Conservation (phyloP, 2,797 vertebrate genomes). For the Hydrophis major region DNA sequence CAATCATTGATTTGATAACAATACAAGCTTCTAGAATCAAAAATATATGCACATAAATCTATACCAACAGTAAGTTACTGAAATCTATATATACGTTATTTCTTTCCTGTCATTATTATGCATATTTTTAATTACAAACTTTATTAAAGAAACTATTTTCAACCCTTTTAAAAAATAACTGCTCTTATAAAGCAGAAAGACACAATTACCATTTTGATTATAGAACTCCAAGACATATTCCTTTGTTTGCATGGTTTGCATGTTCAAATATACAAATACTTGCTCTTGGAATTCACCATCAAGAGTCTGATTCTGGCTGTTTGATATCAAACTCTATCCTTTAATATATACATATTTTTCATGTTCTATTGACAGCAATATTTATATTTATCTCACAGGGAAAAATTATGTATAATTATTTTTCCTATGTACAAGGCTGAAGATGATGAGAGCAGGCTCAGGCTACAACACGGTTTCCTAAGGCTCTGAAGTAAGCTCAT, state of each 20-base stretch:
- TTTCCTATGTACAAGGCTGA: neutral
- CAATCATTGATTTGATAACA: constrained; percentile 36
- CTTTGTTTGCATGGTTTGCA: neutral
- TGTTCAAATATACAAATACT: neutral
- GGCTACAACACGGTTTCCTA: neutral
- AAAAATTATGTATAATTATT: neutral
- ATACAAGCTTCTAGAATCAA: constrained; percentile 17
- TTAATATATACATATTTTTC: neutral
- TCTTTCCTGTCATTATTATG: neutral
- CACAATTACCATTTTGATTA: neutral
- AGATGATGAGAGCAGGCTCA: neutral
- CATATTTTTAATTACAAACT: neutral
- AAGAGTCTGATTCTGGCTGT: neutral
- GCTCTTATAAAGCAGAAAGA: neutral
- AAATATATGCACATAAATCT: neutral
- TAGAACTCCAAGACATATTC: neutral
- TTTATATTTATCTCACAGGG: neutral
- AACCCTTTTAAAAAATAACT: neutral
- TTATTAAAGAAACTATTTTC: neutral
- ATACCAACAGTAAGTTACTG: neutral
- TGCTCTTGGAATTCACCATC: neutral
- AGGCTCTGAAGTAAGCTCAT: neutral
- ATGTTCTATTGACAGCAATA: neutral
- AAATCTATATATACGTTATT: neutral
- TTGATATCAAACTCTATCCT: neutral